Evolutionary conservation across 2,797 vertebrate genomes (phyloP).

Genomic region (Artibeus lituratus): DNA sequence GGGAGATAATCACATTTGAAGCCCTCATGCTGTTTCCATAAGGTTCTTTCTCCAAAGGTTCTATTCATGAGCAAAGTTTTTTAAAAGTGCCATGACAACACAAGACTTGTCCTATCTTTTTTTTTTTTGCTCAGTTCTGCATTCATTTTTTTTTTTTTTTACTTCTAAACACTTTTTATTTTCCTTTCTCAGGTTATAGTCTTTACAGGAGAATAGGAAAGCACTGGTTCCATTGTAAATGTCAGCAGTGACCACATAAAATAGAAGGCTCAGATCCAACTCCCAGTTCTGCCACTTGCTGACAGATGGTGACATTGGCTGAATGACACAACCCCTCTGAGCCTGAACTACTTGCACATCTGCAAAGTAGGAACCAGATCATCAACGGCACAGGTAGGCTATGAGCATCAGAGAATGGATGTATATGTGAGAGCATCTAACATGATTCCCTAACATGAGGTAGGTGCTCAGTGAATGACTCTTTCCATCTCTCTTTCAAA

Average conservation of each 20-base stretch:
- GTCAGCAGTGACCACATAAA: not conserved
- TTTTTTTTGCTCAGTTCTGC: not conserved
- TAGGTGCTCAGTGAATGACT: not conserved
- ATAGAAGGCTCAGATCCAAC: not conserved
- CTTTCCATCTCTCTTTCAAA: not conserved
- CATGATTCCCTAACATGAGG: rapidly evolving
- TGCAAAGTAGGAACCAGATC: not conserved
- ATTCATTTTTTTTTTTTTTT: not conserved
- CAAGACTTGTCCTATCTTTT: not conserved
- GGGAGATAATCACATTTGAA: not conserved
- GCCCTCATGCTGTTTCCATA: not conserved
- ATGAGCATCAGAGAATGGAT: not conserved
- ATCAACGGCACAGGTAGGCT: not conserved
- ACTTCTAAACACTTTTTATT: not conserved
- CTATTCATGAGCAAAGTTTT: not conserved
- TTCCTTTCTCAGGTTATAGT: not conserved
- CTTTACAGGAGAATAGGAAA: not conserved
- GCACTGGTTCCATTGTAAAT: not conserved
- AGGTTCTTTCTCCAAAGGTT: not conserved
- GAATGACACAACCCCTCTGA: not conserved
- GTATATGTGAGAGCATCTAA: rapidly evolving
- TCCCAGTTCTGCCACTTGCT: not conserved
- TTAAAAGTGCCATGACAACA: not conserved
- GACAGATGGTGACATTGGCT: not conserved
- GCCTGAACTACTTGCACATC: not conserved